A percentile compares a stretch with the other conserved stretches of the same genome.
Conservation (phyloP, 1,140 invertebrate species). For the Drosophila auraria region DNA sequence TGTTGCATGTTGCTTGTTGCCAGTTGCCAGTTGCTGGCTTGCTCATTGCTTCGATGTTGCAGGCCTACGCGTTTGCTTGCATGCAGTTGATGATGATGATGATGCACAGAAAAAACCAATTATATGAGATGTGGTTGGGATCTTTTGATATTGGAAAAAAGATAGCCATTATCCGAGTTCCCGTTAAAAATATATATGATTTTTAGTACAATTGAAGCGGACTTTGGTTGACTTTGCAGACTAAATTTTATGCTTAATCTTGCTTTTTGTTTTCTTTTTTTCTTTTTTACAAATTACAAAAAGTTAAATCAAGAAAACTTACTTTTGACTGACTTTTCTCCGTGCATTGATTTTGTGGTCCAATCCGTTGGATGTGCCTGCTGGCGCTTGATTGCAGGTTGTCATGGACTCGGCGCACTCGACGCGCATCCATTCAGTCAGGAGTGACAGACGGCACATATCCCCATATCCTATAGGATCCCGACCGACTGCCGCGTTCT, state of each 20-base stretch:
- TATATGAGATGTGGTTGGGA: slow-evolving; percentile 10
- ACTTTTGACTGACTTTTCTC: not conserved
- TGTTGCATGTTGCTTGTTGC: slow-evolving; percentile 49
- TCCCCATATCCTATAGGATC: slow-evolving; percentile 30
- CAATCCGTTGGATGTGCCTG: slow-evolving; percentile 44
- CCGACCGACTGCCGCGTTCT: slow-evolving; percentile 40
- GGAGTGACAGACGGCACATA: slow-evolving; percentile 56
- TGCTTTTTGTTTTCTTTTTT: no score
- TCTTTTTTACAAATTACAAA: no score
- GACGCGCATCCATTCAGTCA: slow-evolving; percentile 60
- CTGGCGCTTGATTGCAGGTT: slow-evolving; percentile 77
- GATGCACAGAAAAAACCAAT: slow-evolving; percentile 29
- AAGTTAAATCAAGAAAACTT: no score
- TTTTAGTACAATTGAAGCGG: no score
- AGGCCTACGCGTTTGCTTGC: slow-evolving; percentile 39
- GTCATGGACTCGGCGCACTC: slow-evolving; percentile 58
- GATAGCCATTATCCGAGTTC: not conserved
- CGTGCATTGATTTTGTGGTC: slow-evolving; percentile 18
- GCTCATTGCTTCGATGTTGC: slow-evolving; percentile 8
- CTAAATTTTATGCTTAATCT: no score
- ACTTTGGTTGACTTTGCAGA: no score
- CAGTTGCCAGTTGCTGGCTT: slow-evolving; percentile 19
- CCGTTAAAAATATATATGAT: not conserved
- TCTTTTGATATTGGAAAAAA: not conserved
- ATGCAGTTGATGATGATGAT: slow-evolving; percentile 25